These are phyloP conservation scores for Pituophis catenifer DNA, from an alignment of 2,113 vertebrate genomes.

Conservation along the genomic window DNA sequence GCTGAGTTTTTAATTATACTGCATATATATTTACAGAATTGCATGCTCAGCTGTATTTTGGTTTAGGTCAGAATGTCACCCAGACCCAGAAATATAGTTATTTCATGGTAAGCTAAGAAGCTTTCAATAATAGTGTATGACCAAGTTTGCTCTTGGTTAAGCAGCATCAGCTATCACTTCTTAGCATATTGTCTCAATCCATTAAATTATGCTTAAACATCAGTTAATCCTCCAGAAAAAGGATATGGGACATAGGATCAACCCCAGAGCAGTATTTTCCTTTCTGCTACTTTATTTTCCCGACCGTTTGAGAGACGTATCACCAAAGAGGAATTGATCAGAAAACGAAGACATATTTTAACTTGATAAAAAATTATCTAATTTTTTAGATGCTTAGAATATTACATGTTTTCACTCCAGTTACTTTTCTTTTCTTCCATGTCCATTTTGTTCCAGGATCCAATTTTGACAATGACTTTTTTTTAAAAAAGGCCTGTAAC, in stretches of 20 bases:
- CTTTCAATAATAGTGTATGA: background rate
- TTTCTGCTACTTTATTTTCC: background rate
- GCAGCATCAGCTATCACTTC: background rate
- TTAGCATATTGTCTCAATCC: background rate
- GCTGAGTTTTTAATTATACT: constrained; percentile 32
- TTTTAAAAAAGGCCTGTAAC: background rate
- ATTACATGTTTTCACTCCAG: background rate
- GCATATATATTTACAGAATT: background rate
- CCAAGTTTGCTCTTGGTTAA: background rate
- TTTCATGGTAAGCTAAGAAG: background rate
- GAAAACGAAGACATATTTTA: background rate
- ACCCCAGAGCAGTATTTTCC: background rate
- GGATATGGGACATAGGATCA: background rate
- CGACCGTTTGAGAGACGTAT: background rate
- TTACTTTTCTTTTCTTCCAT: background rate
- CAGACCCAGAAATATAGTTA: background rate
- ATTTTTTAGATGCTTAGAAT: background rate
- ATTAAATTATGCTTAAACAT: background rate
- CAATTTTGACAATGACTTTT: background rate
- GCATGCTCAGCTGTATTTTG: background rate
- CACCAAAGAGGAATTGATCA: background rate
- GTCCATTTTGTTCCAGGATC: background rate
- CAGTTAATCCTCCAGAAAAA: background rate
- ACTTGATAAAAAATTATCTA: background rate
- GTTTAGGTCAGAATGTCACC: background rate